Evolutionary conservation across 2,113 vertebrate species (phyloP).

Genomic region (Hiodon alosoides): DNA sequence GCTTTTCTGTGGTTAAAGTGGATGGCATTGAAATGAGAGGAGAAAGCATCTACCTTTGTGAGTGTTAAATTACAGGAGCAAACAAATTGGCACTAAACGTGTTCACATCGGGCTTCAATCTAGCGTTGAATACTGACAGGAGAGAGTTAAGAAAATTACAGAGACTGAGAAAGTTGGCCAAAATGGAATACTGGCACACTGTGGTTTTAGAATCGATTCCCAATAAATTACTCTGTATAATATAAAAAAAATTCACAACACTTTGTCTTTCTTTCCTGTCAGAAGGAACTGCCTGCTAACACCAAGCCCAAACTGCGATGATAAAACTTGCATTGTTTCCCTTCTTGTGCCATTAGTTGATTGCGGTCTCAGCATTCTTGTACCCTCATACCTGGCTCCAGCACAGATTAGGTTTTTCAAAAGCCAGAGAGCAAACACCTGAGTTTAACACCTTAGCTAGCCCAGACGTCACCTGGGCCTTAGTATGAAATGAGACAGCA

Average conservation of each 20-base stretch:
- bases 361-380: conserved; percentile 36
- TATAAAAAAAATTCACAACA: not conserved
- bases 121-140: no score
- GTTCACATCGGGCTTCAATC: no score
- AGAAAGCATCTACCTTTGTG: no score
- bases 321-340: conserved; percentile 41
- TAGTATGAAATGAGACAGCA: no score
- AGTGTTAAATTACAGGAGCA: no score
- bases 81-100: no score
- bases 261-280: not conserved
- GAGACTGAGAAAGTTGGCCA: no score
- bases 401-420: conserved; percentile 37
- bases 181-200: no score
- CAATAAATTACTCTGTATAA: not conserved
- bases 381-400: conserved; percentile 28
- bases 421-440: conserved; percentile 41
- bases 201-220: no score
- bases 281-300: not conserved
- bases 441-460: conserved; percentile 36
- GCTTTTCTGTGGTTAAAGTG: not conserved
- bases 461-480: not conserved
- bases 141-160: no score
- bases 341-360: not conserved
- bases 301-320: not conserved
- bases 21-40: not conserved